Evolutionary conservation across 1,140 invertebrate genomes (phyloP).

Genomic region (Teleopsis dalmanni): DNA sequence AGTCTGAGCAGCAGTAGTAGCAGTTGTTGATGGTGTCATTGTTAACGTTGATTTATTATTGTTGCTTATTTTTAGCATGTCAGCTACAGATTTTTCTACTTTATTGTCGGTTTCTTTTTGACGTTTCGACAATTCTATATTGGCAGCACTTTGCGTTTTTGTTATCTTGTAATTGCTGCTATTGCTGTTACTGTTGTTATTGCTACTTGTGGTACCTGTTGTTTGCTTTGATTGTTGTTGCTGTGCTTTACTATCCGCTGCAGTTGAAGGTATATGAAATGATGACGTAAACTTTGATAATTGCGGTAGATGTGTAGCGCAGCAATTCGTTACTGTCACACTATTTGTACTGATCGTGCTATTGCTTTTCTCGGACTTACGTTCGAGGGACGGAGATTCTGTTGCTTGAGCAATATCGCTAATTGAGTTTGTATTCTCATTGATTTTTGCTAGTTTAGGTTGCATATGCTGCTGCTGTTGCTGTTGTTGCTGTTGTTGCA

Average conservation of each 20-base stretch:
- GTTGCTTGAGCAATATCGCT: conserved; percentile 1
- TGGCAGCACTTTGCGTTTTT: conserved; percentile 16
- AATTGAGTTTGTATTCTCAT: not conserved
- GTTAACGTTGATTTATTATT: conserved; percentile 9
- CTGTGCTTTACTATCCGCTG: not conserved
- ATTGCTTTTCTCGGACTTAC: conserved; percentile 40
- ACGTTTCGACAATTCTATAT: conserved; percentile 28
- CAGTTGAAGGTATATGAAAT: conserved; percentile 31
- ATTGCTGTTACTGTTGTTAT: conserved; percentile 11
- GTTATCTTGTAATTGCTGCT: conserved; percentile 7
- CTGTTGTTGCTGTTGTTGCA: conserved; percentile 2
- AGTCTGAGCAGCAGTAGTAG: not conserved
- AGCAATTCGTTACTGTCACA: conserved; percentile 38
- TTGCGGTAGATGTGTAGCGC: conserved; percentile 37
- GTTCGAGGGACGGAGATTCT: conserved; percentile 27
- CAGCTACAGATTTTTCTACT: conserved; percentile 38
- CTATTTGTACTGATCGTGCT: conserved; percentile 39
- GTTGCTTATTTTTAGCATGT: conserved; percentile 39
- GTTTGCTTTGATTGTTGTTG: conserved; percentile 11
- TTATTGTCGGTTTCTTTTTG: conserved; percentile 43
- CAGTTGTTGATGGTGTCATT: not conserved
- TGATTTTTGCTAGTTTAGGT: not conserved
- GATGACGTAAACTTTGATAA: conserved; percentile 40
- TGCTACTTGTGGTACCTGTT: conserved; percentile 1
- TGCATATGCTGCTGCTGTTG: conserved; percentile 8